phyloP scores from a whole-genome alignment of 2,113 vertebrate species.

The Elgaria multicarinata region DNA sequence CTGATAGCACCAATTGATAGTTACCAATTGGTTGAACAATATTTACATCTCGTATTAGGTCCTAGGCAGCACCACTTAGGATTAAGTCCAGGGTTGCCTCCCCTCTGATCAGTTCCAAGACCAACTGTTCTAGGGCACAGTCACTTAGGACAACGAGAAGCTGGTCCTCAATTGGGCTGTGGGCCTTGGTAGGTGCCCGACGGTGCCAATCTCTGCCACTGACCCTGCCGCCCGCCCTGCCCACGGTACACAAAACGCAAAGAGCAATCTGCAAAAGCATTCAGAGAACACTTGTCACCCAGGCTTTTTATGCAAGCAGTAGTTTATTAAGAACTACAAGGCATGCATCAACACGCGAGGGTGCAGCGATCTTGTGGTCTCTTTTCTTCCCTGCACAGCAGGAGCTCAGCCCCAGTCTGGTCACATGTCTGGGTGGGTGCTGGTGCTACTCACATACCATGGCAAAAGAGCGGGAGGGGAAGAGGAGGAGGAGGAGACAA shows the following conservation, averaged over 20 bases:
- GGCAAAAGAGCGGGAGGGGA: background rate
- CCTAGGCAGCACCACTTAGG: no score
- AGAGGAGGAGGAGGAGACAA: background rate
- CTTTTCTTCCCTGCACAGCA: background rate
- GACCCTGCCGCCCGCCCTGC: background rate
- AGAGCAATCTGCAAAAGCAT: background rate
- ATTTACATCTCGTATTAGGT: no score
- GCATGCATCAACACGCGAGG: background rate
- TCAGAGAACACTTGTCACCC: background rate
- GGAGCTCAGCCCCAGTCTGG: background rate
- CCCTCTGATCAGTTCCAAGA: no score
- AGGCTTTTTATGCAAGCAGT: background rate
- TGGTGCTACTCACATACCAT: background rate
- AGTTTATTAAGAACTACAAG: conserved; percentile 6
- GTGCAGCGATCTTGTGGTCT: background rate
- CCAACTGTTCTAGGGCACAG: no score
- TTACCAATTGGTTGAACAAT: no score
- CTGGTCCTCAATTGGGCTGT: background rate
- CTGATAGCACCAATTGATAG: no score
- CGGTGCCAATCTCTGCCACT: background rate
- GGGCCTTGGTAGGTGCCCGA: background rate
- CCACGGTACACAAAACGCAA: background rate
- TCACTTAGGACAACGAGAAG: no score
- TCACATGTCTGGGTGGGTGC: background rate
- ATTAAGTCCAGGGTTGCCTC: no score